A percentile compares a stretch with the other conserved stretches of the same genome.
phyloP scores from a whole-genome alignment of 2,113 vertebrate genomes.

The Phylloscopus trochiloides region DNA sequence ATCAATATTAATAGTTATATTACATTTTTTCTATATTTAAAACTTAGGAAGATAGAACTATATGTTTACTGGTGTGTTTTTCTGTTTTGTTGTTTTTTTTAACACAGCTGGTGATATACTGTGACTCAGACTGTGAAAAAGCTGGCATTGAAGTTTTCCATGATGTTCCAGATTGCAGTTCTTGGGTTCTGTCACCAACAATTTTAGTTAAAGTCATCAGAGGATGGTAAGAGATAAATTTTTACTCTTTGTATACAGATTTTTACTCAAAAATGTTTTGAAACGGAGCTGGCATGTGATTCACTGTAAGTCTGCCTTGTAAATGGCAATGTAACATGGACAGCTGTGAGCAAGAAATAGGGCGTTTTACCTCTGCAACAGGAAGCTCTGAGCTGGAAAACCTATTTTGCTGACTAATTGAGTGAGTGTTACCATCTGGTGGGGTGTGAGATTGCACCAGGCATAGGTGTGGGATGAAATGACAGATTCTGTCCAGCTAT shows the following conservation, averaged over 20 bases:
- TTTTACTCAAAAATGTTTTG: neutral
- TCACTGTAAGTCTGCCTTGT: neutral
- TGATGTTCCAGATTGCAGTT: conserved; percentile 83
- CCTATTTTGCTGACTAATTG: neutral
- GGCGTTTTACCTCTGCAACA: neutral
- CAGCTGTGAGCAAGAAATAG: neutral
- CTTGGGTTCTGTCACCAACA: conserved; percentile 82
- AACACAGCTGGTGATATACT: conserved; percentile 83
- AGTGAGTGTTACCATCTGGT: neutral
- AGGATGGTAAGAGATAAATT: conserved; percentile 86
- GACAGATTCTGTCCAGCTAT: neutral
- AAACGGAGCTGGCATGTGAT: neutral
- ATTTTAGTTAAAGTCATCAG: conserved; percentile 85
- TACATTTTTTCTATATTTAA: neutral
- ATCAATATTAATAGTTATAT: neutral
- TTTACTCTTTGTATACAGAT: neutral
- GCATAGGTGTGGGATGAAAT: neutral
- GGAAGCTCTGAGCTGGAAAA: neutral
- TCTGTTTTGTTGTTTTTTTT: neutral
- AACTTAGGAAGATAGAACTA: neutral
- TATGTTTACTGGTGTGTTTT: neutral
- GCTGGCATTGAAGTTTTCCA: conserved; percentile 77
- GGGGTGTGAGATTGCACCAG: neutral
- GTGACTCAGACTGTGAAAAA: conserved; percentile 62
- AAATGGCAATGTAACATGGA: neutral